Conservation (phyloP, 2,797 vertebrate species). For the Eptatretus atami region DNA sequence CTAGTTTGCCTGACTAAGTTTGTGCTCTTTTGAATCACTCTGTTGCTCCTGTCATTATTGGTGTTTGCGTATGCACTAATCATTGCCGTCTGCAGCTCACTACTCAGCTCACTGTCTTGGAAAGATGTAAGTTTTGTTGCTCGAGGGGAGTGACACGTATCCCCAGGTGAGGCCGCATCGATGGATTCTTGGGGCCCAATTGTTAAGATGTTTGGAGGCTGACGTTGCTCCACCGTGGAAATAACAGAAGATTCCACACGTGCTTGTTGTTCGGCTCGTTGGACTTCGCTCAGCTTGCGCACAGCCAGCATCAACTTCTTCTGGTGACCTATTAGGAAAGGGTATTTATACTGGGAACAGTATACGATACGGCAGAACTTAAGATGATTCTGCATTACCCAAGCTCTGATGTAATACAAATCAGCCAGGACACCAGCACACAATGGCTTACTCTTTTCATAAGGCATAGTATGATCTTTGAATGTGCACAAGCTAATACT, state of each 20-base stretch:
- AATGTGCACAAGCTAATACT: too few species aligned
- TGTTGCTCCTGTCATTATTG: not conserved
- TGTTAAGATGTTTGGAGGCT: conserved; percentile 18
- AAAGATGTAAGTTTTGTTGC: conserved; percentile 8
- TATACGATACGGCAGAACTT: not conserved
- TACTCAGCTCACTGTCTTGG: conserved; percentile 58
- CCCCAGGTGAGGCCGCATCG: conserved; percentile 3
- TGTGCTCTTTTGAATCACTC: not conserved
- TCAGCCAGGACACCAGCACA: too few species aligned
- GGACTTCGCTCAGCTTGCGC: conserved; percentile 30
- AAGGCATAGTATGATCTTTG: too few species aligned
- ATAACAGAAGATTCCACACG: conserved; percentile 11
- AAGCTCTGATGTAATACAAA: too few species aligned
- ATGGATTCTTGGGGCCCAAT: conserved; percentile 15
- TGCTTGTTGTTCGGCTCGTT: conserved; percentile 10
- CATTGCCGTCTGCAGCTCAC: conserved; percentile 62
- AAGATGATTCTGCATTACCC: too few species aligned
- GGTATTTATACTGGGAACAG: conserved; percentile 3
- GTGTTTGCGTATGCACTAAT: conserved; percentile 14
- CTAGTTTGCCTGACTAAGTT: not conserved
- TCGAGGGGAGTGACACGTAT: conserved; percentile 15
- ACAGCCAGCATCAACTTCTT: conserved; percentile 92
- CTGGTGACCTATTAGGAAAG: conserved; percentile 36
- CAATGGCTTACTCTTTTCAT: too few species aligned
- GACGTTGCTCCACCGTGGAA: conserved; percentile 12